Evolutionary conservation across 1,140 invertebrate genomes (phyloP).

Genomic region (Cotesia typhae): DNA sequence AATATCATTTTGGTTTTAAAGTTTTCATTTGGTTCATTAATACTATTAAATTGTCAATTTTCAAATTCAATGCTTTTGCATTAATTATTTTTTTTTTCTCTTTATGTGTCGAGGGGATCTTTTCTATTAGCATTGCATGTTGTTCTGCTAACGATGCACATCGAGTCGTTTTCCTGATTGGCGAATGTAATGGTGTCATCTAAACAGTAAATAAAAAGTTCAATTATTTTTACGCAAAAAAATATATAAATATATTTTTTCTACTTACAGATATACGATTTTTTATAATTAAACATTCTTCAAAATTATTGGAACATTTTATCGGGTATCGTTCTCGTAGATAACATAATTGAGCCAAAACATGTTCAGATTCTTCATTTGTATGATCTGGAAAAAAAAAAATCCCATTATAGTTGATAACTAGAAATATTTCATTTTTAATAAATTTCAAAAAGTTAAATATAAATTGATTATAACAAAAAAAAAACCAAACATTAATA

Average conservation of each 20-base stretch:
- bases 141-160: too few relatives aligned
- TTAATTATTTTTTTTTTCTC: too few relatives aligned
- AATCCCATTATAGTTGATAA: background rate
- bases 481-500: too few relatives aligned
- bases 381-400: conserved; percentile 42
- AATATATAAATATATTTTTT: background rate
- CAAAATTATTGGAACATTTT: conserved; percentile 47
- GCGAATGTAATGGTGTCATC: conserved; percentile 5
- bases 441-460: too few relatives aligned
- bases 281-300: conserved; percentile 43
- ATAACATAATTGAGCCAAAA: conserved; percentile 49
- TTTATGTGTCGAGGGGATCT: too few relatives aligned
- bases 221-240: background rate
- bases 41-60: too few relatives aligned
- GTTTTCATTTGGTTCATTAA: conserved; percentile 8
- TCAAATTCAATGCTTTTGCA: too few relatives aligned
- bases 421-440: conserved; percentile 12
- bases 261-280: conserved; percentile 46
- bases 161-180: background rate
- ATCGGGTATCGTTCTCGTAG: conserved; percentile 49
- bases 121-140: too few relatives aligned
- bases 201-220: background rate
- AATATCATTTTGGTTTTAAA: too few relatives aligned
- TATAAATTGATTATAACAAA: too few relatives aligned
- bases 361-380: conserved; percentile 53